phyloP scores from a whole-genome alignment of 1,140 invertebrate species.

The Neodiprion lecontei region DNA sequence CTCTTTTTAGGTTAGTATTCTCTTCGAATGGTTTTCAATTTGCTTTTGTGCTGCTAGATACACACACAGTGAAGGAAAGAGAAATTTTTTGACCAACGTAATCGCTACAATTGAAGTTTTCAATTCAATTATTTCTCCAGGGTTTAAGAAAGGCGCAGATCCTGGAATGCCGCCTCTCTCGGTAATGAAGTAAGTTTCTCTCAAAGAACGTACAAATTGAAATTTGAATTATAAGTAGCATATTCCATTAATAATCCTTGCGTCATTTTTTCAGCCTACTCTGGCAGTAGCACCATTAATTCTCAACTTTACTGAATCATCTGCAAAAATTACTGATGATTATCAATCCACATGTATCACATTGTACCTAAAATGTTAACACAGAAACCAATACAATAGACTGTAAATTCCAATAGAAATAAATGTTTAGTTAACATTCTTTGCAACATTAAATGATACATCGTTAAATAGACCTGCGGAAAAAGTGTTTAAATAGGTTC shows the following conservation, averaged over 20 bases:
- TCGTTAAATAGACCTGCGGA: neutral
- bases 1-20: conserved; percentile 70
- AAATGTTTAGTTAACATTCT: neutral
- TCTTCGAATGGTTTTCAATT: conserved; percentile 2
- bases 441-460: neutral
- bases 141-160: conserved; percentile 69
- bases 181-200: conserved; percentile 60
- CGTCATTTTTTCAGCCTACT: conserved; percentile 55
- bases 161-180: conserved; percentile 68
- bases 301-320: neutral
- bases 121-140: conserved; percentile 45
- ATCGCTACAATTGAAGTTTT: conserved; percentile 8
- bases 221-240: conserved; percentile 14
- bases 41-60: neutral
- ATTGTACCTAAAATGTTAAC: neutral
- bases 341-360: neutral
- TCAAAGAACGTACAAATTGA: neutral
- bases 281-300: conserved; percentile 54
- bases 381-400: neutral
- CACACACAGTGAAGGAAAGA: neutral
- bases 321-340: neutral
- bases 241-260: conserved; percentile 1
- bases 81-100: neutral
- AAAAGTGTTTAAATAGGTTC: no score
- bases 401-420: neutral